Evolutionary conservation across 2,797 vertebrate species (phyloP).

Genomic region (Eospalax fontanierii): DNA sequence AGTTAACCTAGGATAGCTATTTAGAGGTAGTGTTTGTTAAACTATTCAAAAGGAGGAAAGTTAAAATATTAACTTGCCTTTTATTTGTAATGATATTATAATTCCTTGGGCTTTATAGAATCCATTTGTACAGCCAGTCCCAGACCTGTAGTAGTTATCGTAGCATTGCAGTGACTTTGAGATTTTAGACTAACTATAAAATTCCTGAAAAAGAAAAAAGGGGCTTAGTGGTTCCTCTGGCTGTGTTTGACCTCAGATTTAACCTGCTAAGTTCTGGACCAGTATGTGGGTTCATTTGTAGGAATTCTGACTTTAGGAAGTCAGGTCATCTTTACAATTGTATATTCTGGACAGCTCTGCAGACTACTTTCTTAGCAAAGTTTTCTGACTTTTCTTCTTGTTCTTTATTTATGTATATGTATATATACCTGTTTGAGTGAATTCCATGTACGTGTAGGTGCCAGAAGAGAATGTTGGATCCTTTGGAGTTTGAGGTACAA

Average conservation of each 20-base stretch:
- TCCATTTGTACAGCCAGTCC: slow-evolving; percentile 39
- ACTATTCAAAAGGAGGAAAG: slow-evolving; percentile 39
- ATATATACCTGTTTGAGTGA: not conserved
- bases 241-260: slow-evolving; percentile 27
- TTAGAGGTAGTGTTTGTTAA: slow-evolving; percentile 52
- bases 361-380: slow-evolving; percentile 24
- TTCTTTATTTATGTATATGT: not conserved
- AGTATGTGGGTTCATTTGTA: slow-evolving; percentile 45
- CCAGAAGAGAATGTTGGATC: not conserved
- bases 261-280: slow-evolving; percentile 66
- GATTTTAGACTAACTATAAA: slow-evolving; percentile 52
- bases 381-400: slow-evolving; percentile 53
- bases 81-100: slow-evolving; percentile 30
- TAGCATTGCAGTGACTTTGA: slow-evolving; percentile 55
- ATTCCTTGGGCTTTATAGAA: slow-evolving; percentile 36
- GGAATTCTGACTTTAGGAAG: slow-evolving; percentile 65
- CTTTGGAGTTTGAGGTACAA: not conserved
- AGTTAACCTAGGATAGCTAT: slow-evolving; percentile 46
- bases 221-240: slow-evolving; percentile 57
- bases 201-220: slow-evolving; percentile 59
- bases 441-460: not conserved
- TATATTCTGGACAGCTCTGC: slow-evolving; percentile 28
- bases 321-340: slow-evolving; percentile 36
- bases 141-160: slow-evolving; percentile 30
- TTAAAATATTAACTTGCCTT: slow-evolving; percentile 67